Evolutionary conservation across 2,888 invertebrate genomes (phyloP), one percentile per base, ranked within the genome.

Genomic region (Branchipolynoe longqiensis): DNA sequence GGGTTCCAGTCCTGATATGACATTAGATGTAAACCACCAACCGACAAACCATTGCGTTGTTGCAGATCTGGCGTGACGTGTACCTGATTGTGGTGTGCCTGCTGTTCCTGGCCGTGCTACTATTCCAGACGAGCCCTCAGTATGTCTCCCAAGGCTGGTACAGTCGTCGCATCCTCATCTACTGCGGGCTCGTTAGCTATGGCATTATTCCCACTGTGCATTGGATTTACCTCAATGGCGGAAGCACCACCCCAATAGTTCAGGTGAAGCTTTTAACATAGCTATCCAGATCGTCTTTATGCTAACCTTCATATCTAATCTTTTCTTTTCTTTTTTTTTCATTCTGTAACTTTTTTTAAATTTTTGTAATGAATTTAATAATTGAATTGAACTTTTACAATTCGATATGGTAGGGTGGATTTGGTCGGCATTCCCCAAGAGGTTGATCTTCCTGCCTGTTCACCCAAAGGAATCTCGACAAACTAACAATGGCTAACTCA

Each of bases 191-290:
- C 8, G 91, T 90, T 3, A 92, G 90, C 6, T 93, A 92, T 92
- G 98, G 99, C 0, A 96, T 98, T 3, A 95, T 98, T 88, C 98
- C 98, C 0, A 97, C 98, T 0, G 94, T 97, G 83, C 99, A 99
- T 92, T 99, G 98, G 98, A 96, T 96, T 0, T 95, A 96, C 89
- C 95, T 96, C 54, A 97, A 98, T 96, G 98, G 98, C 28, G 98
- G 98, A 12, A 95, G 97, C 91, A 96, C 96, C 74, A 96, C 97
- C 92, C 96, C 96, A 82, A 96, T 98, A 94, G 98, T 98, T 59
- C 95, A 95, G 94, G 97, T 97, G 91, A 36, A 38, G n/a, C 8
- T 48, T 48, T 48, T 48, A 48, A 48, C 48, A 12, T 48, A 18
- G 48, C 48, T 48, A 8, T 48, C 8, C 18, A 48, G 8, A 48